Evolutionary conservation across 1,140 invertebrate species (phyloP).

Genomic region (Zeugodacus cucurbitae): DNA sequence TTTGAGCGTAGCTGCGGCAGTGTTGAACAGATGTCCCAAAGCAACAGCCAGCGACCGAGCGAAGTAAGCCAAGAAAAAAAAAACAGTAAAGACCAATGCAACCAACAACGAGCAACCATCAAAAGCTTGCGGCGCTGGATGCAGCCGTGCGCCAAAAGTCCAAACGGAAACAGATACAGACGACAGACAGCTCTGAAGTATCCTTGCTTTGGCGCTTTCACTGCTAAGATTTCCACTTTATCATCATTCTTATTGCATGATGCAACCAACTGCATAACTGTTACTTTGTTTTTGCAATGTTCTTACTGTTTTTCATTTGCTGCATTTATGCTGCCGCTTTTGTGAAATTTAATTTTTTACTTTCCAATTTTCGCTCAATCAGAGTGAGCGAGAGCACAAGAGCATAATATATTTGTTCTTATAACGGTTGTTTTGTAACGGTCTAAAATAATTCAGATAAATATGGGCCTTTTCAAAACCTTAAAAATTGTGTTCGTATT

Average conservation of each 20-base stretch:
- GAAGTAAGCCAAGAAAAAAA: not conserved
- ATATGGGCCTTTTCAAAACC: too few species aligned
- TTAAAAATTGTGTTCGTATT: too few species aligned
- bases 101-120: not conserved
- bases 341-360: not conserved
- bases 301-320: not conserved
- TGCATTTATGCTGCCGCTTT: not conserved
- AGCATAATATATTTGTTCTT: too few species aligned
- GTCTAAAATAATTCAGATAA: too few species aligned
- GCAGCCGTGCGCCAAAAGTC: not conserved
- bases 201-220: not conserved
- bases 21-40: not conserved
- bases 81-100: too few species aligned
- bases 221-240: slow-evolving; percentile 34
- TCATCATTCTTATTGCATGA: slow-evolving; percentile 23
- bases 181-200: not conserved
- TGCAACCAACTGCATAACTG: slow-evolving; percentile 11
- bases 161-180: not conserved
- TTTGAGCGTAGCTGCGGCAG: not conserved
- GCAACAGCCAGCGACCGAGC: not conserved
- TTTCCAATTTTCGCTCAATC: not conserved
- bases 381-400: not conserved
- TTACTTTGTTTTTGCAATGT: not conserved
- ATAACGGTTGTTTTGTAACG: too few species aligned
- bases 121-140: not conserved